These are phyloP conservation scores for Achlya flavicornis DNA, from an alignment of 2,888 invertebrate genomes.

Conservation along the genomic window DNA sequence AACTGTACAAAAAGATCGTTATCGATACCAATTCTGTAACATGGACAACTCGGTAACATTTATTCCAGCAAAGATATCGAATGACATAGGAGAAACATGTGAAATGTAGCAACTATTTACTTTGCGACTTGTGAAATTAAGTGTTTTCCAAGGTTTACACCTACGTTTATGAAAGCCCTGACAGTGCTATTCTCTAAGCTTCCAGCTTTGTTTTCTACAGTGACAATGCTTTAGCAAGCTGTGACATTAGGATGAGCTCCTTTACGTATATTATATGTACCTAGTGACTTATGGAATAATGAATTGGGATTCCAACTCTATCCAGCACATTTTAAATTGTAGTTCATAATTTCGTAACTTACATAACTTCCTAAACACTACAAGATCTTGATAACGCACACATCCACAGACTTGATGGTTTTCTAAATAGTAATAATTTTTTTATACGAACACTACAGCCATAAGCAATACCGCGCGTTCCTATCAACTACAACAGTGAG, in stretches of 20 bases:
- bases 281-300: no score
- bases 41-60: background rate
- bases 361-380: no score
- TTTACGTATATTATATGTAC: no score
- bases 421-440: background rate
- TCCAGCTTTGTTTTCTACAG: no score
- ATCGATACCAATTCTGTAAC: constrained; percentile 1
- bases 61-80: background rate
- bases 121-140: background rate
- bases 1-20: background rate
- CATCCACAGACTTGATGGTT: background rate
- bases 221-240: no score
- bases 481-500: constrained; percentile 29
- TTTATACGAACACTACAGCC: no score
- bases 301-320: no score
- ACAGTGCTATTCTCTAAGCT: no score
- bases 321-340: no score
- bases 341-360: no score
- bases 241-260: no score
- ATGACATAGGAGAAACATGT: background rate
- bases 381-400: background rate
- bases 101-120: background rate
- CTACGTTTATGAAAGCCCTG: no score
- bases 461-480: background rate
- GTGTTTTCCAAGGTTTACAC: background rate